A percentile compares a stretch with the other conserved stretches of the same genome.
phyloP scores from a whole-genome alignment of 2,888 invertebrate genomes.

The Heteromyza rotundicornis region DNA sequence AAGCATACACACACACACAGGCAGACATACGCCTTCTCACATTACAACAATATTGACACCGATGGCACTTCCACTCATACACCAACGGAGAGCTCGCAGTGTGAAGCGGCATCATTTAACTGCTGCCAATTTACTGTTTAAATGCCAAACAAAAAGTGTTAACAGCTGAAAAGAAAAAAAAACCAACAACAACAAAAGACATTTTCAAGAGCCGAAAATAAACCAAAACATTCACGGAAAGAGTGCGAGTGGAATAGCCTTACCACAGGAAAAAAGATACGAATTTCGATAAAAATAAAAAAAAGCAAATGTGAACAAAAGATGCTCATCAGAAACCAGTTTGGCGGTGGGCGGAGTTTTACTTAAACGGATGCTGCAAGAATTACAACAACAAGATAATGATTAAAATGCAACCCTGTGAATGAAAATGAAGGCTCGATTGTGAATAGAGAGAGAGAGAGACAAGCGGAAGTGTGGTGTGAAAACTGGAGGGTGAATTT shows the following conservation, averaged over 20 bases:
- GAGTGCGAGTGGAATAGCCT: slow-evolving; percentile 5
- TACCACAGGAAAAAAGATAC: too few relatives aligned
- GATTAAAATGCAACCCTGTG: too few relatives aligned
- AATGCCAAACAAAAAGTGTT: slow-evolving; percentile 55
- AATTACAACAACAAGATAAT: slow-evolving; percentile 25
- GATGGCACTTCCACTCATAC: slow-evolving; percentile 32
- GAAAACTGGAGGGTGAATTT: too few relatives aligned
- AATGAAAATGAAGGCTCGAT: too few relatives aligned
- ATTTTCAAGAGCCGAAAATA: background rate
- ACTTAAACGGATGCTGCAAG: slow-evolving; percentile 28
- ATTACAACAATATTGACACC: slow-evolving; percentile 44
- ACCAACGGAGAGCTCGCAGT: background rate
- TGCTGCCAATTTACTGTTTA: slow-evolving; percentile 61
- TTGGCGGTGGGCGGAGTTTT: slow-evolving; percentile 43
- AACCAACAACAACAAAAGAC: slow-evolving; percentile 45
- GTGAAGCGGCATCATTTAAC: slow-evolving; percentile 49
- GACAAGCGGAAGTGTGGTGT: too few relatives aligned
- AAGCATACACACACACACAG: slow-evolving; percentile 17
- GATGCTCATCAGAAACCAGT: slow-evolving; percentile 35
- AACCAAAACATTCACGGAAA: slow-evolving; percentile 6
- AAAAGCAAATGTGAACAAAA: background rate
- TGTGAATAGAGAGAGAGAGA: too few relatives aligned
- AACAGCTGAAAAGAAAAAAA: slow-evolving; percentile 43
- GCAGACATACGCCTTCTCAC: slow-evolving; percentile 3
- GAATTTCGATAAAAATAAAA: background rate